phyloP scores from a whole-genome alignment of 2,797 vertebrate species.

The Halcyon leucocephala region DNA sequence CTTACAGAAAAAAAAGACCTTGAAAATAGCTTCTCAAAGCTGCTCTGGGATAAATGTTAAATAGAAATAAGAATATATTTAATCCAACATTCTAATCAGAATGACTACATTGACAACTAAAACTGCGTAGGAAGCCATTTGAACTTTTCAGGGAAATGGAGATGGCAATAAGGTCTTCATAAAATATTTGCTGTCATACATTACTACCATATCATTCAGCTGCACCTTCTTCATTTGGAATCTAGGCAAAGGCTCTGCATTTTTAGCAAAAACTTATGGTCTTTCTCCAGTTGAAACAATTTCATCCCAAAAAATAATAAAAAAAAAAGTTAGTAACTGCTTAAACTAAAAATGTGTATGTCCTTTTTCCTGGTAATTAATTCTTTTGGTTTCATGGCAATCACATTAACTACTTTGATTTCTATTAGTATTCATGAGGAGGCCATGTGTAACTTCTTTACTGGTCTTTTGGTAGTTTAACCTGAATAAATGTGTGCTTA shows the following conservation, averaged over 20 bases:
- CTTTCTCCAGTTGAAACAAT: neutral
- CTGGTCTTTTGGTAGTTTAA: constrained; percentile 20
- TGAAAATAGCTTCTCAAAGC: neutral
- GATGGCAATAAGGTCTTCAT: neutral
- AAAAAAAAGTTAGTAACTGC: neutral
- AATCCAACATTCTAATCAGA: neutral
- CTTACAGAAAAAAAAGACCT: neutral
- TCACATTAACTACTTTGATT: constrained; percentile 31
- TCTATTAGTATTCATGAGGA: constrained; percentile 42
- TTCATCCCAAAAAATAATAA: neutral
- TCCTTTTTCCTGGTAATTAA: constrained; percentile 21
- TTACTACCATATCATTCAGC: neutral
- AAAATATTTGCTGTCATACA: neutral
- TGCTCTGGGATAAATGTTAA: neutral
- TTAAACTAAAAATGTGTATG: neutral
- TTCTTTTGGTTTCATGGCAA: constrained; percentile 17
- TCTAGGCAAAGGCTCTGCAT: neutral
- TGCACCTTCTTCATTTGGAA: constrained; percentile 6
- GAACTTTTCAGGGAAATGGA: constrained; percentile 13
- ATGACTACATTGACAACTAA: neutral
- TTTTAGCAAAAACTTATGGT: neutral
- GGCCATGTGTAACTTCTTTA: constrained; percentile 26
- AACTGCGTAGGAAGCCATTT: neutral
- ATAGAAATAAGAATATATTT: neutral
- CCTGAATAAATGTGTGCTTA: constrained; percentile 14